Evolutionary conservation across 2,888 invertebrate species (phyloP).

Genomic region (Catocala nupta): DNA sequence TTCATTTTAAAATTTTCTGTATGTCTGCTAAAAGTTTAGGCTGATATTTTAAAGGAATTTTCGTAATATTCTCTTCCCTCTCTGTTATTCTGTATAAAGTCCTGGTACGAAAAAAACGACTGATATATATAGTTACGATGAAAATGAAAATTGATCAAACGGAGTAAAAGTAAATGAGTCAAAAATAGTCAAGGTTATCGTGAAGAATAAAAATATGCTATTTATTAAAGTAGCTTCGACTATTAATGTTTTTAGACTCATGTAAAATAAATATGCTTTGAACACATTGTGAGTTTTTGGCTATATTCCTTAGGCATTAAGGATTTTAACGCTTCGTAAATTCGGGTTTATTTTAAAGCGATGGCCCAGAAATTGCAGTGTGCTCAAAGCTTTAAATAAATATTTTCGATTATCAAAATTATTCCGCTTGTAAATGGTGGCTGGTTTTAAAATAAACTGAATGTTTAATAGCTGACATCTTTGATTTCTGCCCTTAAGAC

Average conservation of each 20-base stretch:
- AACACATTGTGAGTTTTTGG: conserved; percentile 22
- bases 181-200: conserved; percentile 7
- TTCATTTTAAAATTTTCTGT: too few species aligned
- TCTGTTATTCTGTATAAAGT: conserved; percentile 26
- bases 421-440: conserved; percentile 49
- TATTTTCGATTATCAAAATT: conserved; percentile 36
- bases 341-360: conserved; percentile 6
- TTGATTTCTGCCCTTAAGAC: conserved; percentile 30
- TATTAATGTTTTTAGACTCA: conserved; percentile 21
- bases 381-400: conserved; percentile 18
- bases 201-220: conserved; percentile 9
- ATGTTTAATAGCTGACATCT: conserved; percentile 24
- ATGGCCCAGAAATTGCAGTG: conserved; percentile 10
- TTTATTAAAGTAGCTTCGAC: conserved; percentile 24
- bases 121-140: conserved; percentile 27
- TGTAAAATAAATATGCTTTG: conserved; percentile 21
- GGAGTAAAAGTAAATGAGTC: conserved; percentile 33
- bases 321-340: neutral
- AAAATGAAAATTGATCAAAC: conserved; percentile 36
- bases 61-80: conserved; percentile 15
- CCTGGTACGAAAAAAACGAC: conserved; percentile 30
- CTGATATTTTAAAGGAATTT: neutral
- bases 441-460: conserved; percentile 52
- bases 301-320: neutral
- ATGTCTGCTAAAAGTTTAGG: neutral